Evolutionary conservation across 2,113 vertebrate genomes (phyloP).

Genomic region (Amphiprion ocellaris): DNA sequence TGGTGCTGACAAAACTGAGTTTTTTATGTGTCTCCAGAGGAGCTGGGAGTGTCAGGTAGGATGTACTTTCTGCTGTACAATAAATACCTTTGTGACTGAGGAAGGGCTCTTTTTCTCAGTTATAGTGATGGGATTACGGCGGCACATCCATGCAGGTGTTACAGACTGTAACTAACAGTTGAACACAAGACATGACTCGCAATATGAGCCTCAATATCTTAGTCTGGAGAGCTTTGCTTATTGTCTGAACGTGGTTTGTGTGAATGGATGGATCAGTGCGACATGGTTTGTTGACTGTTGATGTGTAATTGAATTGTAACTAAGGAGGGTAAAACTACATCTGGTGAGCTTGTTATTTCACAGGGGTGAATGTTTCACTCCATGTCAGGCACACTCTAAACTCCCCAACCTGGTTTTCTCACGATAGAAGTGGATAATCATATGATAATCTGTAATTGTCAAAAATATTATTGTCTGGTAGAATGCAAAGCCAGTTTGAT

Average conservation of each 20-base stretch:
- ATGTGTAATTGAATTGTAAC: conserved; percentile 38
- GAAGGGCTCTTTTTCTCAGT: not conserved
- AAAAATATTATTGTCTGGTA: conserved; percentile 14
- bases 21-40: conserved; percentile 30
- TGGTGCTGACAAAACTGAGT: conserved; percentile 33
- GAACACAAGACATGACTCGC: conserved; percentile 15
- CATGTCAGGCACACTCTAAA: conserved; percentile 24
- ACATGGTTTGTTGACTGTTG: conserved; percentile 6
- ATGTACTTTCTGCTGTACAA: conserved; percentile 37
- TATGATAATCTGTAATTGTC: conserved; percentile 33
- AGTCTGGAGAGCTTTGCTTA: conserved; percentile 4
- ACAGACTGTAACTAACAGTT: conserved; percentile 17
- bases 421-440: conserved; percentile 23
- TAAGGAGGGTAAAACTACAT: conserved; percentile 17
- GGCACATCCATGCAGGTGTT: conserved; percentile 10
- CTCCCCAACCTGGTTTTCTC: conserved; percentile 11
- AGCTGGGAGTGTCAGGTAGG: conserved; percentile 27
- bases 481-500: conserved; percentile 27
- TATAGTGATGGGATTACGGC: conserved; percentile 31
- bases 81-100: conserved; percentile 25
- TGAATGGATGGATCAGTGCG: conserved; percentile 20
- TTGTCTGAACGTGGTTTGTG: conserved; percentile 16
- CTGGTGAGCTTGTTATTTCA: conserved; percentile 27
- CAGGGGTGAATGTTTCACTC: conserved; percentile 21
- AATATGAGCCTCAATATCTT: not conserved